phyloP scores from a whole-genome alignment of 2,113 vertebrate genomes.

The Triplophysa dalaica region DNA sequence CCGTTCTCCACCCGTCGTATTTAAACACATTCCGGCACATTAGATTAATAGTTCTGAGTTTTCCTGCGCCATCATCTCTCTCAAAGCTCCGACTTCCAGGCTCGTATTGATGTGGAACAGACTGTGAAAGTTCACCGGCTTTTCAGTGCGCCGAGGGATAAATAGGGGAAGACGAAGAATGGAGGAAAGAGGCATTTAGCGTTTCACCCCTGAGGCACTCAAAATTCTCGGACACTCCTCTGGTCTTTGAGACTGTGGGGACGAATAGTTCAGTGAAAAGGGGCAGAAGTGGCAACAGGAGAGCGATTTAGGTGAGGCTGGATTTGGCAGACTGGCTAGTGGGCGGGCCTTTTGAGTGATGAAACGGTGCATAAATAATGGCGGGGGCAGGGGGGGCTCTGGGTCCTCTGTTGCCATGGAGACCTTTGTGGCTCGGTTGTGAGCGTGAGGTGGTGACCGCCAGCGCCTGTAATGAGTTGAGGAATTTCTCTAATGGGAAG shows the following conservation, averaged over 20 bases:
- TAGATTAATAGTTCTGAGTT: constrained; percentile 36
- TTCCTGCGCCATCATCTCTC: constrained; percentile 25
- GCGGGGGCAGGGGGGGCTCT: constrained; percentile 66
- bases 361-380: constrained; percentile 77
- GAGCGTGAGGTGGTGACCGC: constrained; percentile 55
- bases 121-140: constrained; percentile 30
- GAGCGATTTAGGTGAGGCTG: constrained; percentile 54
- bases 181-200: constrained; percentile 20
- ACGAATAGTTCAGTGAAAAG: constrained; percentile 43
- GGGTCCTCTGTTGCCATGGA: constrained; percentile 79
- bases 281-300: constrained; percentile 28
- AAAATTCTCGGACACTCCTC: constrained; percentile 21
- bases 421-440: constrained; percentile 81
- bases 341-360: constrained; percentile 70
- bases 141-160: constrained; percentile 22
- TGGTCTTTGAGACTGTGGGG: constrained; percentile 25
- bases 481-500: constrained; percentile 60
- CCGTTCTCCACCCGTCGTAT: constrained; percentile 20
- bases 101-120: constrained; percentile 27
- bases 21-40: constrained; percentile 35
- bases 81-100: not conserved
- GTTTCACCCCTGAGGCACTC: constrained; percentile 36
- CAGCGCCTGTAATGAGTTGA: constrained; percentile 57
- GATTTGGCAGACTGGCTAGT: constrained; percentile 62
- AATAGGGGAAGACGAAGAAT: constrained; percentile 1